phyloP scores from a whole-genome alignment of 2,888 invertebrate species.

The Oegoconia quadripuncta region DNA sequence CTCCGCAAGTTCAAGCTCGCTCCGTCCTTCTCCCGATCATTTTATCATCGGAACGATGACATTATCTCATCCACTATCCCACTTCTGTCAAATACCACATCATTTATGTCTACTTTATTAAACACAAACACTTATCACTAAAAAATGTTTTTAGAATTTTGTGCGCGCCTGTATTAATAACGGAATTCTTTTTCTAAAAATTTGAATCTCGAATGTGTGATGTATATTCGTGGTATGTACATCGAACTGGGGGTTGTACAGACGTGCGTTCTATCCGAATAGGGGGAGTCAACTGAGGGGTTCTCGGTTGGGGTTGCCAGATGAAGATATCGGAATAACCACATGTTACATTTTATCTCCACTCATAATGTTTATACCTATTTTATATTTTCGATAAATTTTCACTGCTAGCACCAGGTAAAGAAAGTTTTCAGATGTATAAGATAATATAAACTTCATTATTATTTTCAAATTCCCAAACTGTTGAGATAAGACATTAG shows the following conservation, averaged over 20 bases:
- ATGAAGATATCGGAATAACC: no score
- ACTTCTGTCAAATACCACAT: constrained; percentile 58
- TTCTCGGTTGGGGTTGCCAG: constrained; percentile 34
- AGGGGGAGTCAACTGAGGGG: constrained; percentile 42
- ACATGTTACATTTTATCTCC: no score
- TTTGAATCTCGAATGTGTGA: constrained; percentile 27
- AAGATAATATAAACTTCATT: no score
- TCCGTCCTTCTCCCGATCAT: constrained; percentile 40
- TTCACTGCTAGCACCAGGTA: no score
- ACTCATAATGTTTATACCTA: no score
- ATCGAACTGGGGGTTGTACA: constrained; percentile 13
- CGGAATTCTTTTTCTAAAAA: constrained; percentile 20
- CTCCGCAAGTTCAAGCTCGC: constrained; percentile 35
- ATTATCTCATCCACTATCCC: constrained; percentile 42
- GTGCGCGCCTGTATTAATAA: constrained; percentile 4
- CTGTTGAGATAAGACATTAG: no score
- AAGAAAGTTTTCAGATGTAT: no score
- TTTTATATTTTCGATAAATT: no score
- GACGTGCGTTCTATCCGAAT: constrained; percentile 42
- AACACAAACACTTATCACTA: constrained; percentile 37
- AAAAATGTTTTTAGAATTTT: constrained; percentile 24
- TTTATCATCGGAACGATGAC: constrained; percentile 42
- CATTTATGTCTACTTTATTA: constrained; percentile 28
- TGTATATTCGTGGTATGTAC: constrained; percentile 30
- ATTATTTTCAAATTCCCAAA: no score